Base-by-base conservation (phyloP, 1,140 invertebrate genomes). In the Drosophila lacteicornis region DNA sequence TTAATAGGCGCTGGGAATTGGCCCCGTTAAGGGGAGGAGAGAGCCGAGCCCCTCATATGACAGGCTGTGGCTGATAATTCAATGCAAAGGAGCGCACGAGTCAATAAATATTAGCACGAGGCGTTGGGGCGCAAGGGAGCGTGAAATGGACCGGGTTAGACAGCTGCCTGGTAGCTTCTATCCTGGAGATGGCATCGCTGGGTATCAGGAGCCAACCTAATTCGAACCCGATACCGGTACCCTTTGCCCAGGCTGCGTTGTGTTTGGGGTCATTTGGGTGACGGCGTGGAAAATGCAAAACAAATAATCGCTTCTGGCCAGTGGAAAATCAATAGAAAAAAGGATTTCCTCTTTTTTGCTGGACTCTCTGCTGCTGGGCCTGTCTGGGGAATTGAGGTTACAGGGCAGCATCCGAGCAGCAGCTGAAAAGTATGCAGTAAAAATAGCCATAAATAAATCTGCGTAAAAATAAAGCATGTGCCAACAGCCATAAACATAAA, bases 1-100 rank as follows among this genome's bases (percentile, higher is more conserved):
- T 84, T 88, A 88, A 88, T 90, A 65, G 85, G 81, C 80, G 66
- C 62, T 78, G 84, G 84, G 84, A 88, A 84, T 88, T 75, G 68
- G 45, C 30, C 36, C 19, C 8, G 2, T n/a, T 6, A 9, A 6
- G 13, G 49, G 40, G 42, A 4, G 9, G 45, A 7, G 12, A 38
- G 4, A 12, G 36, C 1, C n/a, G 62, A 27, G 11, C 4, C 22
- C 25, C 36, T 59, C 49, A 33, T 50, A 45, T 75, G 59, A 63
- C 55, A 33, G 40, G 12, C 51, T n/a, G 19, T 13, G 19, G 27
- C 71, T 84, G 50, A 81, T 82, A 82, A 88, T 78, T 88, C 84
- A 80, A 87, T 83, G 79, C 60, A 62, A 60, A 57, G 36, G 46
- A 51, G 53, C 40, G 30, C 36, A 67, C n/a, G 40, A 73, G 22